phyloP scores from a whole-genome alignment of 1,140 invertebrate species.

The Harpegnathos saltator region DNA sequence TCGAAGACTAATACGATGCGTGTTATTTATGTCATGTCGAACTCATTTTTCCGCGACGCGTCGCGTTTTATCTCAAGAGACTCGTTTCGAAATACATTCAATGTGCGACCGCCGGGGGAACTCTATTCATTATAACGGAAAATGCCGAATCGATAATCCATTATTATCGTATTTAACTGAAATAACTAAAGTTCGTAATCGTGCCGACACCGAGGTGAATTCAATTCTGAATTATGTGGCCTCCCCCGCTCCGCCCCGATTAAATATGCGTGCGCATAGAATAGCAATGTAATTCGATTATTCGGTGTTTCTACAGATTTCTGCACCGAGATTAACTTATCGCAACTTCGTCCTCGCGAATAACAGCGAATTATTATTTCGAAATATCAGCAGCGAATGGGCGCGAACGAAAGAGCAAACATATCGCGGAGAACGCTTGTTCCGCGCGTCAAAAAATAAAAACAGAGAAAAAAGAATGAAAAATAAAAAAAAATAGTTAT shows the following conservation, averaged over 20 bases:
- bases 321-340: conserved; percentile 11
- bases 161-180: conserved; percentile 36
- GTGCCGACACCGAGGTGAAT: conserved; percentile 4
- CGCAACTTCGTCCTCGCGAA: conserved; percentile 8
- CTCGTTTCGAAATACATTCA: background rate
- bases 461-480: too few species aligned
- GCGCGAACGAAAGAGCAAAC: conserved; percentile 11
- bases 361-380: conserved; percentile 4
- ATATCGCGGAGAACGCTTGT: conserved; percentile 13
- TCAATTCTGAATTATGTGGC: conserved; percentile 32
- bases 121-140: background rate
- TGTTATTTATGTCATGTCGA: too few species aligned
- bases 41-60: too few species aligned
- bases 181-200: conserved; percentile 43
- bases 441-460: too few species aligned
- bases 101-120: background rate
- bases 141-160: conserved; percentile 38
- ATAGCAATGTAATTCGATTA: conserved; percentile 30
- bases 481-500: too few species aligned
- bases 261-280: conserved; percentile 29
- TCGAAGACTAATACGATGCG: too few species aligned
- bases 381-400: conserved; percentile 5
- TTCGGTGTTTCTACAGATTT: conserved; percentile 38
- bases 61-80: background rate
- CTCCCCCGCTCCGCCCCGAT: background rate